phyloP scores from a whole-genome alignment of 2,797 vertebrate genomes.

The Myripristis jacobus region DNA sequence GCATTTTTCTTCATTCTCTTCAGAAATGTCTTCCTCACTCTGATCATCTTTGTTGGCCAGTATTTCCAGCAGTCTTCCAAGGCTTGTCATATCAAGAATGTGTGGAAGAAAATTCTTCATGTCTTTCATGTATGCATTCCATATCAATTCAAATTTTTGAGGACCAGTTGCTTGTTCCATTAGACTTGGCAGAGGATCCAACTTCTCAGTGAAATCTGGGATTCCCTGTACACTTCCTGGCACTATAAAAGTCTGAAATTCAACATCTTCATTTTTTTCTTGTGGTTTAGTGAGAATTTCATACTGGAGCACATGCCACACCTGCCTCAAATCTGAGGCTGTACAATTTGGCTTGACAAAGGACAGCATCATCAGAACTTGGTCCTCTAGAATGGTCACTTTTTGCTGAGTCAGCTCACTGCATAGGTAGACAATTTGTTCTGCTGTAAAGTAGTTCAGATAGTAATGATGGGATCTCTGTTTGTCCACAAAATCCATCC shows the following conservation, averaged over 20 bases:
- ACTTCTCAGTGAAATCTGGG: constrained; percentile 28
- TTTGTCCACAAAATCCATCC: constrained; percentile 87
- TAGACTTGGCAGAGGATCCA: constrained; percentile 47
- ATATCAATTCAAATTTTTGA: constrained; percentile 80
- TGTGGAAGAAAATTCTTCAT: constrained; percentile 83
- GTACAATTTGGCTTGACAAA: constrained; percentile 87
- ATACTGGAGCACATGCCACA: constrained; percentile 81
- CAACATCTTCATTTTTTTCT: constrained; percentile 76
- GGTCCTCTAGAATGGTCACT: constrained; percentile 62
- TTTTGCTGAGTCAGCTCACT: constrained; percentile 80
- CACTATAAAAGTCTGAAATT: constrained; percentile 82
- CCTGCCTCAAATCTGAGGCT: constrained; percentile 68
- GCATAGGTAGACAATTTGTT: constrained; percentile 94
- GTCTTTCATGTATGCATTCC: constrained; percentile 86
- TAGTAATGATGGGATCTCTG: constrained; percentile 88
- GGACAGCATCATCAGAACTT: constrained; percentile 92
- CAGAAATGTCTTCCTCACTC: constrained; percentile 57
- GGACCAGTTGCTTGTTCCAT: constrained; percentile 57
- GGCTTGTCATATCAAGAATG: constrained; percentile 85
- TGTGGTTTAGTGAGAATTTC: constrained; percentile 74
- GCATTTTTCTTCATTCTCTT: background rate
- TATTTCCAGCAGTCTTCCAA: constrained; percentile 85
- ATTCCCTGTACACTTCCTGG: constrained; percentile 33
- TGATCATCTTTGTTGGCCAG: constrained; percentile 76
- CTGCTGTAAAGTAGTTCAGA: constrained; percentile 94